Conservation (phyloP, 2,113 vertebrate species). For the Perca fluviatilis region DNA sequence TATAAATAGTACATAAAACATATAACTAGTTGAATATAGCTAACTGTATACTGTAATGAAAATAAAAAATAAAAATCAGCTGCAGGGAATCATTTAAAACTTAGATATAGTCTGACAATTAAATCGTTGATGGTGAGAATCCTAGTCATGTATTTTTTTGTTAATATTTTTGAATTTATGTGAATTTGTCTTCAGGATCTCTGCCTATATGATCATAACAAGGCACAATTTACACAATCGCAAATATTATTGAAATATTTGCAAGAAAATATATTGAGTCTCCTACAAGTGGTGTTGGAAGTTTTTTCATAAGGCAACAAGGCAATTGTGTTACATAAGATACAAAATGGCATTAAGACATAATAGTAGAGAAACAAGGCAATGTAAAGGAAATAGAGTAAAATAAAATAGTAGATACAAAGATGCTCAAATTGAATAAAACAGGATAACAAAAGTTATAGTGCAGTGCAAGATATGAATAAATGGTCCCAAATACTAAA, state of each 20-base stretch:
- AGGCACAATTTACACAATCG: no score
- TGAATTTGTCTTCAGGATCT: no score
- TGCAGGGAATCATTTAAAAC: not conserved
- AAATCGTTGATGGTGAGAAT: not conserved
- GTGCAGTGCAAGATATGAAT: not conserved
- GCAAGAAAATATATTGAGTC: not conserved
- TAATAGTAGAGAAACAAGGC: not conserved
- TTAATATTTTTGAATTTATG: no score
- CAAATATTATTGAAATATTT: not conserved
- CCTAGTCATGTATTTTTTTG: no score
- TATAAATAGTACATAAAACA: no score
- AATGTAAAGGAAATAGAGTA: not conserved
- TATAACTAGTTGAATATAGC: no score
- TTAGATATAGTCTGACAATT: not conserved
- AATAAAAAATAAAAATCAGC: not conserved
- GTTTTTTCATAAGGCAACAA: not conserved
- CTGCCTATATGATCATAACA: no score
- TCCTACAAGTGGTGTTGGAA: no score
- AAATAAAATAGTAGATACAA: not conserved
- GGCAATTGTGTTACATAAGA: not conserved
- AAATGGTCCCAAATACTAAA: no score
- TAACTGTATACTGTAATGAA: no score
- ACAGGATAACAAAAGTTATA: not conserved
- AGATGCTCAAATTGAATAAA: not conserved
- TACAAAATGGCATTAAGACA: not conserved